These are phyloP conservation scores for Drosophila prosaltans DNA, from an alignment of 1,140 invertebrate genomes.

Conservation along the genomic window DNA sequence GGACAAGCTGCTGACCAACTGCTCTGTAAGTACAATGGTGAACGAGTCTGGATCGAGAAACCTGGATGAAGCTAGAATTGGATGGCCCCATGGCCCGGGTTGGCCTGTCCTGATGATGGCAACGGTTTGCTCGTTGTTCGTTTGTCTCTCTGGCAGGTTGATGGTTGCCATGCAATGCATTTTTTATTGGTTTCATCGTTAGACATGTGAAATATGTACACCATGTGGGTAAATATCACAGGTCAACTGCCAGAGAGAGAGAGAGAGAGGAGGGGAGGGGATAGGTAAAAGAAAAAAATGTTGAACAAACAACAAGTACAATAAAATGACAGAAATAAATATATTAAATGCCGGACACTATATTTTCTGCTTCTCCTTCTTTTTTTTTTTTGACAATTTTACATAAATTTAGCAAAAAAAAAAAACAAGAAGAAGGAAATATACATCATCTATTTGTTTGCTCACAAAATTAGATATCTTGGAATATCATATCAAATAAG, in stretches of 20 bases:
- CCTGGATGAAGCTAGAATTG: slow-evolving; percentile 2
- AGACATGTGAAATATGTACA: slow-evolving; percentile 57
- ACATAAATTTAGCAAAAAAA: too few species aligned
- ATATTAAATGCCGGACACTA: background rate
- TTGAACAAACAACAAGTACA: background rate
- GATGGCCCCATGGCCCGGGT: background rate
- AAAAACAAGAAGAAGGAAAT: too few species aligned
- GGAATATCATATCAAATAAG: too few species aligned
- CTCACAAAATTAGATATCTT: too few species aligned
- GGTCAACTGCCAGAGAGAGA: background rate
- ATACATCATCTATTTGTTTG: too few species aligned
- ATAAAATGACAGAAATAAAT: slow-evolving; percentile 8
- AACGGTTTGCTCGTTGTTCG: slow-evolving; percentile 14
- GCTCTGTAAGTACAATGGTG: background rate
- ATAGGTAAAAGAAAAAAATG: background rate
- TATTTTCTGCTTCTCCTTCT: background rate
- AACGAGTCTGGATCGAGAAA: background rate
- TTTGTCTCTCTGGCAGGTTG: slow-evolving; percentile 49
- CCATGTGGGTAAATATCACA: slow-evolving; percentile 51
- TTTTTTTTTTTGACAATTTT: slow-evolving; percentile 10
- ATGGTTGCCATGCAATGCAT: slow-evolving; percentile 53
- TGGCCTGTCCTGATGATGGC: slow-evolving; percentile 20
- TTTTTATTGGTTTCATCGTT: slow-evolving; percentile 75
- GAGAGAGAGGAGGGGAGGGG: background rate
- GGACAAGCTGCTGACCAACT: slow-evolving; percentile 20